Evolutionary conservation across 2,888 invertebrate genomes (phyloP), one percentile per base, ranked within the genome.

Genomic region (Thymelicus acteon): DNA sequence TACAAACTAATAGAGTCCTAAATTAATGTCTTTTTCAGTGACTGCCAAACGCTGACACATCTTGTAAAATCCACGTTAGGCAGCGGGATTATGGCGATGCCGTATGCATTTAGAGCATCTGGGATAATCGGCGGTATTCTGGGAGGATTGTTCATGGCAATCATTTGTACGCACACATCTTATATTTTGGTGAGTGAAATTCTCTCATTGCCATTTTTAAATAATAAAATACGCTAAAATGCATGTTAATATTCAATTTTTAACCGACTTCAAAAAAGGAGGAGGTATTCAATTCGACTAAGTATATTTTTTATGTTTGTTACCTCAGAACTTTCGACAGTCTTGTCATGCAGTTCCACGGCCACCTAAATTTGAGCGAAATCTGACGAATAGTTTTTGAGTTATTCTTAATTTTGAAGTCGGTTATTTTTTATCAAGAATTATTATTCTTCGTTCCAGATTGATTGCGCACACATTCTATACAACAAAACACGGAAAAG

Each of bases 81-180:
- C 5, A 98, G 98, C 0, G 98, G 98, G 13, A 97, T 98, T 74
- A 91, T 98, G 73, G 97, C 98, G 47, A 97, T 98, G 96, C 98
- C 98, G 0, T 94, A 94, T 81, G 95, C 95, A 40, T 95, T 95
- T 85, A 94, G 95, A 73, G 96, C 97, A 83, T 96, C 98, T 64
- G 98, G 98, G 7, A 90, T 98, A 2, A 95, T 95, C 86, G 96
- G 97, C 75, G 98, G 98, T 7, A 90, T 97, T 40, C 87, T 95
- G 65, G 96, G 97, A 39, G 96, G 98, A 7, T 95, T 97, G 75
- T 82, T 95, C 61, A 96, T 98, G 74, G 98, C 98, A 68, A 82
- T 95, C 1, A 95, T 98, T 40, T 97, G 97, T 91, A 96, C 97
- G 15, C 98, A 98, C 84, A 98, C 98, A 85, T 97, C 98, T 80